phyloP scores from a whole-genome alignment of 2,888 invertebrate species.

The Gortyna flavago region DNA sequence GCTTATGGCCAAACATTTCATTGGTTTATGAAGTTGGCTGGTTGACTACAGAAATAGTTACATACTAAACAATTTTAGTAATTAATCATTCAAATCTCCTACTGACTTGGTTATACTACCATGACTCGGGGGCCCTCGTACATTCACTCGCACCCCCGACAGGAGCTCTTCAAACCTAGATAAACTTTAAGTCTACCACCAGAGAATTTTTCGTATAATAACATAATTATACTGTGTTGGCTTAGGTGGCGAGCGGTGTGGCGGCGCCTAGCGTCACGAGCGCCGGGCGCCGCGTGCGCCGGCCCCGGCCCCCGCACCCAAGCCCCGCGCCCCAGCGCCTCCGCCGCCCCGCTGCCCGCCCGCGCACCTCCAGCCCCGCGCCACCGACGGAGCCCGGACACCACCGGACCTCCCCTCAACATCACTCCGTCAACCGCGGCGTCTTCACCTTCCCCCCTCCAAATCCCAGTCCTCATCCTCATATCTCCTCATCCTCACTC shows the following conservation, averaged over 20 bases:
- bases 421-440: slow-evolving; percentile 83
- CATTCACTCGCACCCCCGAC: not conserved
- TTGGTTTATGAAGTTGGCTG: slow-evolving; percentile 24
- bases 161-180: not conserved
- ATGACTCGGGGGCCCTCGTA: not conserved
- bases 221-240: slow-evolving; percentile 15
- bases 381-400: slow-evolving; percentile 66
- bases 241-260: slow-evolving; percentile 89
- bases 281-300: slow-evolving; percentile 66
- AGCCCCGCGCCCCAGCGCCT: slow-evolving; percentile 58
- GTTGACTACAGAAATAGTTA: not conserved
- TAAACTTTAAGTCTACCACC: not conserved
- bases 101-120: not conserved
- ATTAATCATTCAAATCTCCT: not conserved
- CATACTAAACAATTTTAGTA: not conserved
- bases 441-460: slow-evolving; percentile 70
- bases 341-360: slow-evolving; percentile 66
- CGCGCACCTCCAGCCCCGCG: slow-evolving; percentile 68
- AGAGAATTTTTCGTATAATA: not conserved
- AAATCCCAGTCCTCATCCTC: slow-evolving; percentile 44
- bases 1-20: slow-evolving; percentile 61
- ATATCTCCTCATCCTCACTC: slow-evolving; percentile 67
- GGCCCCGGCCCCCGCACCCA: slow-evolving; percentile 65
- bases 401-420: slow-evolving; percentile 73
- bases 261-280: slow-evolving; percentile 80